Conservation (phyloP, 2,113 vertebrate species). For the Clupea harengus region DNA sequence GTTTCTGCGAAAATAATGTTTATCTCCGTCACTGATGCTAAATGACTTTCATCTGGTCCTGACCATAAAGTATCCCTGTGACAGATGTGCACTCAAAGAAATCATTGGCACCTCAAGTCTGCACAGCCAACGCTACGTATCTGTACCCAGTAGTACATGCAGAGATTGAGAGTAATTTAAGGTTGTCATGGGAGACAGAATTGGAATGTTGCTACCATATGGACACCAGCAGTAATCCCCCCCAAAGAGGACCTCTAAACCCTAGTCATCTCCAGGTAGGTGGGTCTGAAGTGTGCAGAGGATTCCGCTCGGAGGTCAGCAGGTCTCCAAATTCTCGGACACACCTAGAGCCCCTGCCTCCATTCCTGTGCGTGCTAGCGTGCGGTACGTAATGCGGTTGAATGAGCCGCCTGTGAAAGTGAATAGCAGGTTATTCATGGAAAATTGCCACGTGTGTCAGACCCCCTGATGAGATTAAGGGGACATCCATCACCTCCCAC, state of each 20-base stretch:
- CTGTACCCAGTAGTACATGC: neutral
- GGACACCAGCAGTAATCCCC: neutral
- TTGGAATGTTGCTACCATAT: neutral
- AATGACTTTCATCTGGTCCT: neutral
- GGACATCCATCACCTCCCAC: neutral
- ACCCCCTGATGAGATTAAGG: neutral
- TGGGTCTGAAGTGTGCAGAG: neutral
- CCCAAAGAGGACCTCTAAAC: neutral
- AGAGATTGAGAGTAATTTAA: neutral
- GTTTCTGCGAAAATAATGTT: too few species aligned
- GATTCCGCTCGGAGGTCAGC: neutral
- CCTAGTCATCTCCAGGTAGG: neutral
- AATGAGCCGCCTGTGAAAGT: neutral
- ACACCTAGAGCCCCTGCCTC: neutral
- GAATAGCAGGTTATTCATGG: neutral
- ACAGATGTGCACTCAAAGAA: neutral
- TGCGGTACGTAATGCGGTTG: constrained; percentile 10
- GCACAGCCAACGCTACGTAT: neutral
- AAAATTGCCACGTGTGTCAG: neutral
- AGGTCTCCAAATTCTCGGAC: neutral
- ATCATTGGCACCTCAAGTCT: neutral
- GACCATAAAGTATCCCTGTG: neutral
- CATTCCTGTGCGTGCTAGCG: neutral
- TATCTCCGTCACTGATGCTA: too few species aligned
- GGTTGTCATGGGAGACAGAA: neutral